Conservation (phyloP, 1,140 invertebrate genomes). For the Aphaenogaster rudis region DNA sequence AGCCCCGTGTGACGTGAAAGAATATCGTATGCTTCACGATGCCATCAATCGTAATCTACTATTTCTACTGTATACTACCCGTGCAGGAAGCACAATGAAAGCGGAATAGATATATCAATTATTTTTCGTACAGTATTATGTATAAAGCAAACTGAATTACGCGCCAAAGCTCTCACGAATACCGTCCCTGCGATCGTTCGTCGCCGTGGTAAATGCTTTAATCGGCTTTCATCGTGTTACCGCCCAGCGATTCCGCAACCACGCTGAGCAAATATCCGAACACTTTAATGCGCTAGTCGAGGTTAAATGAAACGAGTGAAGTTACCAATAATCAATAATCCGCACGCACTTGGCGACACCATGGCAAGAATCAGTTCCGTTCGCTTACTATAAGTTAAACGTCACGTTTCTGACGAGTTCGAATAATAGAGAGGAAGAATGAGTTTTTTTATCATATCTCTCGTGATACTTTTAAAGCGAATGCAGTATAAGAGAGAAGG, state of each 20-base stretch:
- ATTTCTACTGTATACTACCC: neutral
- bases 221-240: constrained; percentile 49
- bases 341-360: constrained; percentile 48
- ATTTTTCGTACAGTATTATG: constrained; percentile 41
- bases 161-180: constrained; percentile 14
- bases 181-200: neutral
- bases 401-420: constrained; percentile 40
- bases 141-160: constrained; percentile 42
- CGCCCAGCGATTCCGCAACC: constrained; percentile 11
- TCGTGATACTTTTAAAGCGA: constrained; percentile 21
- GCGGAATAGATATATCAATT: constrained; percentile 26
- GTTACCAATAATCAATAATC: constrained; percentile 57
- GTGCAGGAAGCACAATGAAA: neutral
- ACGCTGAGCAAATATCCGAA: constrained; percentile 35
- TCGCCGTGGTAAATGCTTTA: constrained; percentile 46
- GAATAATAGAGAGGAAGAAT: constrained; percentile 23
- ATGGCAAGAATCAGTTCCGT: constrained; percentile 34
- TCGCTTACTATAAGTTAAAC: constrained; percentile 8
- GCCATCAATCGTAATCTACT: constrained; percentile 35
- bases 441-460: constrained; percentile 39
- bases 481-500: constrained; percentile 4
- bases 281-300: constrained; percentile 39
- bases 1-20: neutral
- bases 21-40: constrained; percentile 6
- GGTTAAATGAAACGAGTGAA: constrained; percentile 39